phyloP scores from a whole-genome alignment of 2,888 invertebrate species.

The Abscondita cerata region DNA sequence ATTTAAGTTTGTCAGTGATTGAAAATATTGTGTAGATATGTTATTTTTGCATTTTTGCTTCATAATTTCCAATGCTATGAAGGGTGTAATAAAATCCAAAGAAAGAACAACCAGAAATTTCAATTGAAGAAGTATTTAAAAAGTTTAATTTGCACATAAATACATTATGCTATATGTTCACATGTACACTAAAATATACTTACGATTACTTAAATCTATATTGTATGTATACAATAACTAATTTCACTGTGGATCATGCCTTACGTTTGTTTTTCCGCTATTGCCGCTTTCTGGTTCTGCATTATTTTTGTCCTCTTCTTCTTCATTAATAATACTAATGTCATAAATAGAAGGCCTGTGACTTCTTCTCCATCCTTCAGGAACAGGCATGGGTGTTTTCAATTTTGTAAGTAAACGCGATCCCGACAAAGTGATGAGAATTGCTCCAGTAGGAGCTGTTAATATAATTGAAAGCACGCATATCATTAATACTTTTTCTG shows the following conservation, averaged over 20 bases:
- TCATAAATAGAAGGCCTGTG: slow-evolving; percentile 85
- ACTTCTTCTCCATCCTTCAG: slow-evolving; percentile 81
- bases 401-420: slow-evolving; percentile 80
- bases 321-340: slow-evolving; percentile 84
- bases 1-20: too few relatives aligned
- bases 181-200: background rate
- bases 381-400: slow-evolving; percentile 70
- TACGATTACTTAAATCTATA: background rate
- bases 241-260: slow-evolving; percentile 6
- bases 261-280: slow-evolving; percentile 8
- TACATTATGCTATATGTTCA: background rate
- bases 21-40: too few relatives aligned
- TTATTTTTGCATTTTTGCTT: too few relatives aligned
- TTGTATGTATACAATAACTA: slow-evolving; percentile 3
- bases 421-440: slow-evolving; percentile 80
- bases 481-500: slow-evolving; percentile 75
- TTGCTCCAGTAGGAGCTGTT: slow-evolving; percentile 85
- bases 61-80: too few relatives aligned
- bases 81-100: too few relatives aligned
- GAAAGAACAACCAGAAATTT: too few relatives aligned
- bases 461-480: slow-evolving; percentile 84
- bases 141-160: too few relatives aligned
- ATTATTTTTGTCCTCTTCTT: slow-evolving; percentile 61
- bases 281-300: slow-evolving; percentile 50
- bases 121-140: too few relatives aligned